Evolutionary conservation across 2,113 vertebrate species (phyloP).

Genomic region (Atherinomorus stipes): DNA sequence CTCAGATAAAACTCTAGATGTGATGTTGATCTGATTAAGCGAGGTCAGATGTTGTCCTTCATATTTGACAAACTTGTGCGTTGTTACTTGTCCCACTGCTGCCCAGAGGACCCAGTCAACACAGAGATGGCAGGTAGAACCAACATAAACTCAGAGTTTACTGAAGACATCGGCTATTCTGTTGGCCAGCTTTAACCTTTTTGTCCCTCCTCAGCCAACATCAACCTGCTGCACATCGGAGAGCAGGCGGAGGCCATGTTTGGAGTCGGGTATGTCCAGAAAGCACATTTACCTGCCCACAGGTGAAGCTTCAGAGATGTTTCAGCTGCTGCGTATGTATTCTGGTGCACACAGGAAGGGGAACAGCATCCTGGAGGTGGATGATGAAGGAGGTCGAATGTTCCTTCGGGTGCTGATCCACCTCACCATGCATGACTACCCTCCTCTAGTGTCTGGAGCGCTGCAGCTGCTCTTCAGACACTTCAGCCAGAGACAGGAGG

Average conservation of each 20-base stretch:
- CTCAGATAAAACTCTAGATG: too few relatives aligned
- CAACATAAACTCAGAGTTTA: background rate
- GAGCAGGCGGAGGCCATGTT: slow-evolving; percentile 98
- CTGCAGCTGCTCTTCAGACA: slow-evolving; percentile 98
- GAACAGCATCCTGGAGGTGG: slow-evolving; percentile 95
- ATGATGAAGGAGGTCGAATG: slow-evolving; percentile 95
- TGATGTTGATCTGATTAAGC: too few relatives aligned
- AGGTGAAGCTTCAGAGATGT: background rate
- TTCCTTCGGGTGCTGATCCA: slow-evolving; percentile 94
- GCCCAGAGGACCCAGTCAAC: slow-evolving; percentile 20
- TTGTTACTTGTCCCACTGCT: slow-evolving; percentile 35
- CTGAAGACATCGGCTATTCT: background rate
- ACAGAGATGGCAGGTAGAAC: slow-evolving; percentile 32
- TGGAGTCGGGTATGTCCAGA: slow-evolving; percentile 79
- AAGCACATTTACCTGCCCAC: background rate
- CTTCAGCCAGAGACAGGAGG: slow-evolving; percentile 98
- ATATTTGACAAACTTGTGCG: background rate
- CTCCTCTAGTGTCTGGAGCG: slow-evolving; percentile 92
- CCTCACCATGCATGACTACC: slow-evolving; percentile 96
- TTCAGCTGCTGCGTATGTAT: background rate
- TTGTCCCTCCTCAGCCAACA: slow-evolving; percentile 79
- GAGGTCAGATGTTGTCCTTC: background rate
- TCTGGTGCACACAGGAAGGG: slow-evolving; percentile 87
- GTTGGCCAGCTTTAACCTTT: background rate
- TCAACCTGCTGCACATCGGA: slow-evolving; percentile 95